These are phyloP conservation scores for Herminia tarsipennalis DNA, from an alignment of 2,888 invertebrate species.

Conservation along the genomic window DNA sequence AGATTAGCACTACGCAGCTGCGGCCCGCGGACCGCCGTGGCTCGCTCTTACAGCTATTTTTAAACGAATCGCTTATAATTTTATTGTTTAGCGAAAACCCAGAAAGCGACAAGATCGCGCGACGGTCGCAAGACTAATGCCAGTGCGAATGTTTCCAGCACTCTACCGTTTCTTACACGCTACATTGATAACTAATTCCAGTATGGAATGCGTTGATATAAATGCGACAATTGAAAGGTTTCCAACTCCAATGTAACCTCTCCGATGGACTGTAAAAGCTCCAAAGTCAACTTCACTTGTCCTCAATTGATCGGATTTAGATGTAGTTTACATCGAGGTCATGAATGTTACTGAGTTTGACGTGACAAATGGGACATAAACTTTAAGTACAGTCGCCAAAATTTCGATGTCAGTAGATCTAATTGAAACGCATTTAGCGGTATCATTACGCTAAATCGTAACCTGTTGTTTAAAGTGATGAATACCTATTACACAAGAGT, in stretches of 20 bases:
- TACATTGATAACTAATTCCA: constrained; percentile 53
- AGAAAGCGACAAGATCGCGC: constrained; percentile 78
- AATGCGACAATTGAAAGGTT: constrained; percentile 46
- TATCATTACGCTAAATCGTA: too few relatives aligned
- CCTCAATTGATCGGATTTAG: constrained; percentile 5
- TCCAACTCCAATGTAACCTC: constrained; percentile 46
- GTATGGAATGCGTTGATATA: constrained; percentile 37
- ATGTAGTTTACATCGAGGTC: constrained; percentile 17
- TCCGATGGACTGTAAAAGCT: constrained; percentile 15
- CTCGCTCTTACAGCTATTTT: constrained; percentile 72
- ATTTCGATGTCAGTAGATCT: background rate
- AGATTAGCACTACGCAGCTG: constrained; percentile 63
- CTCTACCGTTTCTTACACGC: constrained; percentile 42
- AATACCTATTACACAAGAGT: too few relatives aligned
- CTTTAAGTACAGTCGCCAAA: background rate
- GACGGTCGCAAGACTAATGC: constrained; percentile 76
- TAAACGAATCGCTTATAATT: constrained; percentile 81
- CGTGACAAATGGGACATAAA: too few relatives aligned
- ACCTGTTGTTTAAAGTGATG: too few relatives aligned
- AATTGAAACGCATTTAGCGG: too few relatives aligned
- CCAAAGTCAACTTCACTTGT: constrained; percentile 14
- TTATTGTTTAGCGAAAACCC: constrained; percentile 82
- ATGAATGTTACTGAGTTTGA: too few relatives aligned
- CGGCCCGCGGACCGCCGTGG: constrained; percentile 51
- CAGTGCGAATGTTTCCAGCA: constrained; percentile 62